These are phyloP conservation scores for Itoplectis maculator DNA, from an alignment of 2,888 invertebrate species.

Conservation along the genomic window DNA sequence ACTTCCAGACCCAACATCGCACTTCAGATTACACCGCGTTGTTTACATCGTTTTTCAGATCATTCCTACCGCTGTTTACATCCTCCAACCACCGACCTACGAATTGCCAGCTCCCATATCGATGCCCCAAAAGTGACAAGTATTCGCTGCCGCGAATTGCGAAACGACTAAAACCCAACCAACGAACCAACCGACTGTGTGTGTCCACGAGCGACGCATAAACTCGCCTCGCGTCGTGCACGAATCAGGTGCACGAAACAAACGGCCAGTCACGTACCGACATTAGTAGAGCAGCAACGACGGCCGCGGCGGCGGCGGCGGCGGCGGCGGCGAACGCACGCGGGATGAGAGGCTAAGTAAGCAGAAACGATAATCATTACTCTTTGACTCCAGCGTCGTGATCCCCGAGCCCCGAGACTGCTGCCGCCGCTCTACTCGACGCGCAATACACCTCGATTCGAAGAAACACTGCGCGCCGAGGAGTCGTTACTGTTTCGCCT, in stretches of 20 bases:
- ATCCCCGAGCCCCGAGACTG: constrained; percentile 21
- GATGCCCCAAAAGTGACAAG: too few species aligned
- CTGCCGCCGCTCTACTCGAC: constrained; percentile 46
- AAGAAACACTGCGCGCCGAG: constrained; percentile 61
- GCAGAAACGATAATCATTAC: constrained; percentile 63
- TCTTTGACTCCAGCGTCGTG: constrained; percentile 57
- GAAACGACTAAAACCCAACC: too few species aligned
- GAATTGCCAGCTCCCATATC: too few species aligned
- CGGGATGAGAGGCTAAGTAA: constrained; percentile 54
- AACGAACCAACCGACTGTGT: too few species aligned
- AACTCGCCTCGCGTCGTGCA: background rate
- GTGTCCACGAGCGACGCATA: background rate
- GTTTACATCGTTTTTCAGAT: too few species aligned
- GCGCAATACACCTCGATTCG: constrained; percentile 63
- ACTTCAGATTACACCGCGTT: too few species aligned
- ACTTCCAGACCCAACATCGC: too few species aligned
- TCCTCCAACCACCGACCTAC: too few species aligned
- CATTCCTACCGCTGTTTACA: too few species aligned
- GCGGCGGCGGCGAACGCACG: constrained; percentile 3
- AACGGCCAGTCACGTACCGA: background rate
- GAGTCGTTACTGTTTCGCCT: constrained; percentile 43
- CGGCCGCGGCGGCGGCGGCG: background rate
- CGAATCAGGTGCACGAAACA: background rate
- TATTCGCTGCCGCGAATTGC: too few species aligned
- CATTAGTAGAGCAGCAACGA: background rate